Conservation (phyloP, 1,140 invertebrate genomes). For the Streblospio benedicti region DNA sequence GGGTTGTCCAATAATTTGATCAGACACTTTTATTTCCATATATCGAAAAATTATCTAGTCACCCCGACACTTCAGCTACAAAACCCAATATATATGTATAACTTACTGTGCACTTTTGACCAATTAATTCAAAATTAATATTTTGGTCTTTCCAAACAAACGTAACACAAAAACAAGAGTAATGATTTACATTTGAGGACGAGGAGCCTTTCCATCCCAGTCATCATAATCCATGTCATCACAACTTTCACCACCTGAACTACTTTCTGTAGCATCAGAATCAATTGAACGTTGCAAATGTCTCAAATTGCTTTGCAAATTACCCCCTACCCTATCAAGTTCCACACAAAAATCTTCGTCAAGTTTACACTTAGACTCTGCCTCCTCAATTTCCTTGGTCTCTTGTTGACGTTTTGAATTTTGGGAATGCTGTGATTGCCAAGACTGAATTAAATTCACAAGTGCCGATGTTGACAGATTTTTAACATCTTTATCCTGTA, state of each 20-base stretch:
- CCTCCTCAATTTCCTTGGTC: conserved; percentile 14
- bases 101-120: too few relatives aligned
- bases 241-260: conserved; percentile 84
- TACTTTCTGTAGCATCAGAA: conserved; percentile 85
- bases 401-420: too few relatives aligned
- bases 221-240: conserved; percentile 65
- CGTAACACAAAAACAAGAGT: not conserved
- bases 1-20: too few relatives aligned
- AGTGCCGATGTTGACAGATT: conserved; percentile 51
- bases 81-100: too few relatives aligned
- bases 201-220: conserved; percentile 8
- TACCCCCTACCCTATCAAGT: conserved; percentile 48
- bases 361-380: conserved; percentile 31
- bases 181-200: conserved; percentile 24
- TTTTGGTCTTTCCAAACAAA: too few relatives aligned
- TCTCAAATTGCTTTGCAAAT: conserved; percentile 60
- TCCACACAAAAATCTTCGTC: conserved; percentile 32
- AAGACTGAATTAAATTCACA: conserved; percentile 51
- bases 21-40: too few relatives aligned
- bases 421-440: conserved; percentile 46
- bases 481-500: conserved; percentile 47
- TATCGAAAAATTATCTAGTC: too few relatives aligned
- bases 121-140: too few relatives aligned
- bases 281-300: conserved; percentile 67
- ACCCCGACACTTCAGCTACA: too few relatives aligned